Evolutionary conservation across 2,113 vertebrate genomes (phyloP).

Genomic region (Quiscalus mexicanus): DNA sequence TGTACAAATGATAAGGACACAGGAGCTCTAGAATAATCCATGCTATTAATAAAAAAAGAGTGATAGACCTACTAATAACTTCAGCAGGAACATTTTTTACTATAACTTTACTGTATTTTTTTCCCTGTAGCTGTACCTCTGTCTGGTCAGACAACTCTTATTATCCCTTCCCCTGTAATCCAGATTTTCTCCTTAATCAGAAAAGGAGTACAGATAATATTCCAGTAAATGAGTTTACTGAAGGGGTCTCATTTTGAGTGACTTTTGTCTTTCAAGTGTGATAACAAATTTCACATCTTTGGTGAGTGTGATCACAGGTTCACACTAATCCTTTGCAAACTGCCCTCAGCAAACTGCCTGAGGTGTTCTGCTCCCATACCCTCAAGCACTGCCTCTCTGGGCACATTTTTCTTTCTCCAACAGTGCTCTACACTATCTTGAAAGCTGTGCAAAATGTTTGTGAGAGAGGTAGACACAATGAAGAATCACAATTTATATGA

Average conservation of each 20-base stretch:
- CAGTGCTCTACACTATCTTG: not conserved
- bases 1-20: not conserved
- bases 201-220: not conserved
- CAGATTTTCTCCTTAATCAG: not conserved
- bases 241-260: not conserved
- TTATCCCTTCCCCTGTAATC: not conserved
- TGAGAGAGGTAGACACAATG: not conserved
- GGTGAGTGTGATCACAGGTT: not conserved
- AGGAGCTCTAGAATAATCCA: not conserved
- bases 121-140: not conserved
- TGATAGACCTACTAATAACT: not conserved
- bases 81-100: not conserved
- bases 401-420: not conserved
- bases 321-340: not conserved
- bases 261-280: not conserved
- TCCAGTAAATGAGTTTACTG: not conserved
- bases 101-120: not conserved
- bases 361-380: not conserved
- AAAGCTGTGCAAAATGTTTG: not conserved
- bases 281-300: conserved; percentile 5
- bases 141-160: not conserved
- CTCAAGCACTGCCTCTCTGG: not conserved
- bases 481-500: not conserved
- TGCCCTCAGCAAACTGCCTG: not conserved
- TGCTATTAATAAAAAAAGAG: not conserved